A percentile compares a stretch with the other conserved stretches of the same genome.
Conservation (phyloP, 2,888 invertebrate genomes). For the Melipona bicolor region DNA sequence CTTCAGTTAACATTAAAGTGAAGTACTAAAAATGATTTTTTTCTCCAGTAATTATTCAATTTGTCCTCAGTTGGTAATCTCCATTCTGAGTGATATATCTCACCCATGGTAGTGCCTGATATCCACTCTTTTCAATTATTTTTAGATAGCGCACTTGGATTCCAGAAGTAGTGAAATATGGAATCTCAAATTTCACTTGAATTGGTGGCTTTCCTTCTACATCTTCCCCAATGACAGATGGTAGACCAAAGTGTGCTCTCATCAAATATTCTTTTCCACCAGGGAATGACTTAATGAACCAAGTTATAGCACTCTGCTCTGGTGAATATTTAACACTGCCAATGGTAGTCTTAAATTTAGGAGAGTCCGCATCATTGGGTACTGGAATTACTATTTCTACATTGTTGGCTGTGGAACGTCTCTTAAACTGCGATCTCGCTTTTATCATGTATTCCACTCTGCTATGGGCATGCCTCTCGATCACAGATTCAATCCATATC, state of each 20-base stretch:
- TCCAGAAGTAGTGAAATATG: constrained; percentile 99
- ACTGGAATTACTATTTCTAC: constrained; percentile 99
- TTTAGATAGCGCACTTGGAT: constrained; percentile 98
- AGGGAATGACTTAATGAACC: constrained; percentile 98
- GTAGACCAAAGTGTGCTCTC: constrained; percentile 98
- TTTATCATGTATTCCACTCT: constrained; percentile 99
- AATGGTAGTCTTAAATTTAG: constrained; percentile 98
- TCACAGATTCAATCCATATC: constrained; percentile 99
- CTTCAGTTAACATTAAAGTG: not conserved
- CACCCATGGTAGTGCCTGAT: constrained; percentile 99
- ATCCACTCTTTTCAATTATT: constrained; percentile 99
- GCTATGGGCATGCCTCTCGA: constrained; percentile 98
- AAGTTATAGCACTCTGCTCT: constrained; percentile 97
- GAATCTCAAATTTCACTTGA: constrained; percentile 99
- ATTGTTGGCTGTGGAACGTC: constrained; percentile 98
- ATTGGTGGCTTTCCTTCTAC: constrained; percentile 98
- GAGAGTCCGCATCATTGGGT: constrained; percentile 98
- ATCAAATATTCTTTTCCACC: constrained; percentile 99
- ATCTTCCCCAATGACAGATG: constrained; percentile 97
- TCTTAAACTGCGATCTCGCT: constrained; percentile 98
- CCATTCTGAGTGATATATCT: constrained; percentile 99
- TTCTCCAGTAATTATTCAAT: constrained; percentile 83
- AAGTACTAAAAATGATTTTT: constrained; percentile 5
- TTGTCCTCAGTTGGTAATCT: constrained; percentile 98
- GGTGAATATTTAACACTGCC: constrained; percentile 98